A percentile compares a stretch with the other conserved stretches of the same genome.
These are phyloP conservation scores for Polyommatus icarus DNA, from an alignment of 2,888 invertebrate genomes.

Conservation along the genomic window DNA sequence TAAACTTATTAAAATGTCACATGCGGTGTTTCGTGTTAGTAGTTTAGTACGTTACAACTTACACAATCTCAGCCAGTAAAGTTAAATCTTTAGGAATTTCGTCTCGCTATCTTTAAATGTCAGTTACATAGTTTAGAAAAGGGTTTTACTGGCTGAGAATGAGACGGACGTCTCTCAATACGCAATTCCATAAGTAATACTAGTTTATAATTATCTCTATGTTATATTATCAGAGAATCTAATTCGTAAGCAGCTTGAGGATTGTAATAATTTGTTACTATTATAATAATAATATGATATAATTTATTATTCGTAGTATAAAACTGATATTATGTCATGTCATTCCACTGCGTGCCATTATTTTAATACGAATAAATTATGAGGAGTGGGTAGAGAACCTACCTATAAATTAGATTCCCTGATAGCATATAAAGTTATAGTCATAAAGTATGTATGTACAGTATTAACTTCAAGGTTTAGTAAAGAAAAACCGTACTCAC, in stretches of 20 bases:
- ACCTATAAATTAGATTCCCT: background rate
- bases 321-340: background rate
- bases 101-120: background rate
- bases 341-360: background rate
- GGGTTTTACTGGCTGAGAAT: background rate
- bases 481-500: constrained; percentile 1
- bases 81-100: background rate
- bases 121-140: too few species aligned
- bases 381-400: background rate
- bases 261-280: too few species aligned
- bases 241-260: background rate
- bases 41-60: background rate
- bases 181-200: background rate
- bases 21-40: background rate
- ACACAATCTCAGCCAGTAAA: background rate
- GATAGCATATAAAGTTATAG: background rate
- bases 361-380: background rate
- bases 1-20: constrained; percentile 41
- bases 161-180: background rate
- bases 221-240: background rate
- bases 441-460: background rate
- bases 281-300: too few species aligned
- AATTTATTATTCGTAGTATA: too few species aligned
- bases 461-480: background rate
- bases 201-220: background rate